Evolutionary conservation across 2,113 vertebrate genomes (phyloP).

Genomic region (Gobius niger): DNA sequence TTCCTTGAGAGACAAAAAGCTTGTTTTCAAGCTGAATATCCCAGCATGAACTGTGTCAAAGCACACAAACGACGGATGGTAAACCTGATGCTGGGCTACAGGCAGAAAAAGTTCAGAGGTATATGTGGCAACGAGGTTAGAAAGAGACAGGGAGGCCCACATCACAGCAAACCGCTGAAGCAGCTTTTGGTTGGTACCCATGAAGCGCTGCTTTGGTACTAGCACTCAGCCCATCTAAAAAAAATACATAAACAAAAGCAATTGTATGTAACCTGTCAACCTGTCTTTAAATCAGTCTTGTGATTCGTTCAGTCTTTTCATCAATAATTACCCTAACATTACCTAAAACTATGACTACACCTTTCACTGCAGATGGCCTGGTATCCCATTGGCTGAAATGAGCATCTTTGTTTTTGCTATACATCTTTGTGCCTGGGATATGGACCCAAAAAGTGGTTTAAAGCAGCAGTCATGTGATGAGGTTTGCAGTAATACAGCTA

Average conservation of each 20-base stretch:
- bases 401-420: slow-evolving; percentile 36
- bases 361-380: slow-evolving; percentile 11
- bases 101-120: slow-evolving; percentile 68
- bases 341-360: slow-evolving; percentile 16
- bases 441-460: slow-evolving; percentile 57
- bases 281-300: slow-evolving; percentile 8
- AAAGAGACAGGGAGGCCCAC: slow-evolving; percentile 28
- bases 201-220: slow-evolving; percentile 96
- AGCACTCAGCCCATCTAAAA: slow-evolving; percentile 79
- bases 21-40: slow-evolving; percentile 20
- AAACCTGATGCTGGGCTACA: slow-evolving; percentile 42
- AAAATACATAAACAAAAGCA: slow-evolving; percentile 67
- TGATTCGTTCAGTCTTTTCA: slow-evolving; percentile 3
- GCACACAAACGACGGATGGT: slow-evolving; percentile 28
- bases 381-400: slow-evolving; percentile 23
- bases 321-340: slow-evolving; percentile 13
- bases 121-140: slow-evolving; percentile 67
- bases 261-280: slow-evolving; percentile 21
- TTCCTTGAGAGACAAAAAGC: slow-evolving; percentile 46
- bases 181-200: slow-evolving; percentile 86
- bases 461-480: slow-evolving; percentile 80
- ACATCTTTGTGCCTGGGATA: slow-evolving; percentile 44
- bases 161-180: slow-evolving; percentile 71
- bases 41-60: slow-evolving; percentile 29
- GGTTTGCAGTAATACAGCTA: slow-evolving; percentile 78